Evolutionary conservation across 2,113 vertebrate species (phyloP).

Genomic region (Phylloscopus trochilus): DNA sequence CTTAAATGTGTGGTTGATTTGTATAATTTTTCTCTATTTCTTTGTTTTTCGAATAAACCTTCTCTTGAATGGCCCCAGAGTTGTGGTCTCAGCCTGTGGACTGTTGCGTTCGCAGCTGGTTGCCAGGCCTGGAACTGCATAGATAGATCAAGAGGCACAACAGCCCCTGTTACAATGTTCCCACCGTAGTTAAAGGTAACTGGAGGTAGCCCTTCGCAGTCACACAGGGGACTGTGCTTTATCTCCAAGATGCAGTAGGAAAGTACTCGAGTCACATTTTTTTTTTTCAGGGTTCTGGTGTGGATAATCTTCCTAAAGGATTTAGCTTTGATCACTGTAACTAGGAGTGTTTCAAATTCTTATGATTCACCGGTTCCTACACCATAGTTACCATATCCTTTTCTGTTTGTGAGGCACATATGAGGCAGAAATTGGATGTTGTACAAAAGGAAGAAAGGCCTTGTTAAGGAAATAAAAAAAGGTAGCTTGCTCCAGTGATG

Average conservation of each 20-base stretch:
- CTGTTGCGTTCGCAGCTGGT: conserved; percentile 30
- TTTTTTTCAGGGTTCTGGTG: conserved; percentile 64
- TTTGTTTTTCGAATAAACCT: not conserved
- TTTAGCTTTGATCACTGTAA: conserved; percentile 74
- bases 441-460: not conserved
- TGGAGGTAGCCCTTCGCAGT: not conserved
- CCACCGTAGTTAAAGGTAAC: not conserved
- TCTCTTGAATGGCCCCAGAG: not conserved
- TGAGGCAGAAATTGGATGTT: not conserved
- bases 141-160: not conserved
- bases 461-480: not conserved
- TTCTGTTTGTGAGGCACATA: not conserved
- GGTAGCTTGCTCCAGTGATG: not conserved
- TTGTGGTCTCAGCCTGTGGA: not conserved
- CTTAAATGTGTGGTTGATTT: not conserved
- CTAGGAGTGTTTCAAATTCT: conserved; percentile 60
- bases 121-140: conserved; percentile 16
- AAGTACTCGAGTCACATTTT: conserved; percentile 57
- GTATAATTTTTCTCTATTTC: not conserved
- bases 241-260: conserved; percentile 6
- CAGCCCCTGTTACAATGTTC: not conserved
- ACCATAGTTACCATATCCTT: conserved; percentile 19
- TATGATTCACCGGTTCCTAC: conserved; percentile 44
- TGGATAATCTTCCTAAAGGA: conserved; percentile 80
- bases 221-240: not conserved